Evolutionary conservation across 2,113 vertebrate species (phyloP), one percentile per base, ranked within the genome.

Genomic region (Psilopsiagon aurifrons): DNA sequence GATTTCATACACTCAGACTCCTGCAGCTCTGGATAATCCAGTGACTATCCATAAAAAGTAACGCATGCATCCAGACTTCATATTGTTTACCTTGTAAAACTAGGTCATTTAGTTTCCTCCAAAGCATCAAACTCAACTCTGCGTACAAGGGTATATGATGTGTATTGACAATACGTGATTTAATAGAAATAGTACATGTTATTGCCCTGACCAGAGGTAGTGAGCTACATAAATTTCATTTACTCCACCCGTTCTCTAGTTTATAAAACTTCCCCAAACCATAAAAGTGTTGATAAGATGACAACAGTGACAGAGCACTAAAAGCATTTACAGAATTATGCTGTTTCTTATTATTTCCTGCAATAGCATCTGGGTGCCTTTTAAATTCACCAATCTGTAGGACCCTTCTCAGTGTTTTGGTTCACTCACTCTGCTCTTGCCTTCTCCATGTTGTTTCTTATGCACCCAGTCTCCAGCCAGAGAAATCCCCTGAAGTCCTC

Each of bases 321-420:
- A 41, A 15, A 81, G 17, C 39, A 39, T 49, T 80, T 46, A 15
- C 29, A 75, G 54, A 44, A 31, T 35, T 17, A 7, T 52, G 66
- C 16, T 0, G 0, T 33, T 86, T 35, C 23, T 67, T 25, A 29
- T n/a, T 39, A 28, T 51, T 74, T 52, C 57, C 51, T 74, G 13
- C 60, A 55, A 2, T 0, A 46, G 25, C 11, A 10, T 4, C 41
- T 33, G 31, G 8, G 7, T 49, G 17, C 17, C 7, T 28, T 0
- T 24, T 8, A 11, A 71, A 43, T 9, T 33, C 29, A 3, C 12
- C 43, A 31, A 5, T 6, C 25, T 49, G 35, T 7, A 19, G 51
- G 27, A 5, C 19, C 25, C 17, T 16, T 41, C 41, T 59, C 41
- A 24, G 7, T 3, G 33, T 4, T 62, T 37, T n/a, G 17, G 13